phyloP scores from a whole-genome alignment of 1,140 invertebrate species.

The Lucilia cuprina region DNA sequence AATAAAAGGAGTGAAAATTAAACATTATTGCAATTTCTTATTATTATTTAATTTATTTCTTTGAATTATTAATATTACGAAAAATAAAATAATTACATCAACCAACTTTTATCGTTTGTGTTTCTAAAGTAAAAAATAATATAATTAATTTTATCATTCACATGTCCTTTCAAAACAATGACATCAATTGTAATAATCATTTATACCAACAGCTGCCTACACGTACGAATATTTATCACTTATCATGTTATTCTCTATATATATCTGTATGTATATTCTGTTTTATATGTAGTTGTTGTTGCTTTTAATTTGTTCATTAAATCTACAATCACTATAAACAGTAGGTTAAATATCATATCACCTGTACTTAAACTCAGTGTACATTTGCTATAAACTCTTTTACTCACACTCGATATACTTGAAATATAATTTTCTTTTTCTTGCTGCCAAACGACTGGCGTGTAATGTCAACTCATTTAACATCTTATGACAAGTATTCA shows the following conservation, averaged over 20 bases:
- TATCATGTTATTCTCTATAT: too few relatives aligned
- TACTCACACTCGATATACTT: neutral
- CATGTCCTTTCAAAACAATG: neutral
- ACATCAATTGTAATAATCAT: neutral
- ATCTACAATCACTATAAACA: neutral
- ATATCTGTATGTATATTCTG: too few relatives aligned
- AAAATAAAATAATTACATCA: too few relatives aligned
- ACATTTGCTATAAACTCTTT: neutral
- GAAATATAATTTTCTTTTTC: neutral
- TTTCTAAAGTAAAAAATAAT: neutral
- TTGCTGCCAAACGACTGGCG: neutral
- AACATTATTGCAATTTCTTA: too few relatives aligned
- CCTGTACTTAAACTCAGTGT: neutral
- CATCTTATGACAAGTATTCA: constrained; percentile 33
- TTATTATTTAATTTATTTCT: too few relatives aligned
- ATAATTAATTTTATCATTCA: neutral
- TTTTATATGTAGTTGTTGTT: neutral
- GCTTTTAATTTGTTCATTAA: neutral
- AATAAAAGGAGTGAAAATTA: too few relatives aligned
- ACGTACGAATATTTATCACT: neutral
- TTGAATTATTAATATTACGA: too few relatives aligned
- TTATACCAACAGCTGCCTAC: neutral
- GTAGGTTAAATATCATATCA: neutral
- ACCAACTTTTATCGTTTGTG: too few relatives aligned
- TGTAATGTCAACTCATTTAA: constrained; percentile 32